phyloP scores from a whole-genome alignment of 2,888 invertebrate genomes.

The Scaptomyza reducta region DNA sequence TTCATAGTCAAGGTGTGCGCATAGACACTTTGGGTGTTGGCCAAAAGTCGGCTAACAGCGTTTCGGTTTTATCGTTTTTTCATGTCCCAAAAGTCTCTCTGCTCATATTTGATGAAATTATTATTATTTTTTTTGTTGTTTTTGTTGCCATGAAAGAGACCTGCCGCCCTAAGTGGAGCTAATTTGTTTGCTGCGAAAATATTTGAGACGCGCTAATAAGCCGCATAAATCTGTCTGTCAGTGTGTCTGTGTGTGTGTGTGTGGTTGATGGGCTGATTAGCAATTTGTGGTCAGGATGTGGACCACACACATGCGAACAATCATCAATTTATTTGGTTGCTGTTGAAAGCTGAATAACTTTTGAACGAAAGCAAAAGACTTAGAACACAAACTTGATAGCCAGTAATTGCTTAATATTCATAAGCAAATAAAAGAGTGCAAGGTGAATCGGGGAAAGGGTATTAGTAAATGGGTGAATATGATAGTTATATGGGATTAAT shows the following conservation, averaged over 20 bases:
- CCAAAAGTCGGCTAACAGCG: constrained; percentile 38
- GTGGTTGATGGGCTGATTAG: constrained; percentile 63
- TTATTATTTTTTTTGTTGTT: constrained; percentile 52
- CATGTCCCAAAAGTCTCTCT: constrained; percentile 13
- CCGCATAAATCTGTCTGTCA: constrained; percentile 47
- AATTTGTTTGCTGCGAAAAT: constrained; percentile 77
- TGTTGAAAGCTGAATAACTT: constrained; percentile 48
- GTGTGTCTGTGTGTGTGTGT: constrained; percentile 28
- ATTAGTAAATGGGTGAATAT: too few relatives aligned
- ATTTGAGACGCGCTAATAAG: constrained; percentile 72
- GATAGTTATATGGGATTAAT: too few relatives aligned
- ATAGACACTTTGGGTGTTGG: constrained; percentile 78
- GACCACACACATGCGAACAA: constrained; percentile 58
- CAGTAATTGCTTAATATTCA: not conserved
- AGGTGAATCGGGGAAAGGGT: too few relatives aligned
- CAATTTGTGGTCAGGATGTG: constrained; percentile 65
- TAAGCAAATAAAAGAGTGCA: not conserved
- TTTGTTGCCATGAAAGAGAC: constrained; percentile 50
- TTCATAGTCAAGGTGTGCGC: constrained; percentile 71
- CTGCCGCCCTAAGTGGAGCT: constrained; percentile 74
- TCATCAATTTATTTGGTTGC: constrained; percentile 50
- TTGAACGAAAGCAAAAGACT: constrained; percentile 47
- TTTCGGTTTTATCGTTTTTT: constrained; percentile 48
- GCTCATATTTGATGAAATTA: constrained; percentile 72
- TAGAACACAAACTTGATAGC: constrained; percentile 43